Evolutionary conservation across 2,888 invertebrate species (phyloP).

Genomic region (Digitonthophagus gazella): DNA sequence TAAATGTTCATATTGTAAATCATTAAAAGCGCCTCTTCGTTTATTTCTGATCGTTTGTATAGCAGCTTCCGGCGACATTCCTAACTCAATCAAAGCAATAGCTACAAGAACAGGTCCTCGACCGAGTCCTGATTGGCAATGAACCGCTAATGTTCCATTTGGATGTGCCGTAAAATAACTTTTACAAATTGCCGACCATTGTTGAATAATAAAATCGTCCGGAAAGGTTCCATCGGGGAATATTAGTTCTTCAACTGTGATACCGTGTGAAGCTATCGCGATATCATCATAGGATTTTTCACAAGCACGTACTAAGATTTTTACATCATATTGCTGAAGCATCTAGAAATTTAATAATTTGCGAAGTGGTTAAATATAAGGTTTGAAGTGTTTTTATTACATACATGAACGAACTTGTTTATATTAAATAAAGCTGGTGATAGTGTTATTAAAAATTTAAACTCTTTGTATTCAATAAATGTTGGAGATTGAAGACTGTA

Average conservation of each 20-base stretch:
- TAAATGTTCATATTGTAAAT: conserved; percentile 94
- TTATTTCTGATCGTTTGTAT: conserved; percentile 96
- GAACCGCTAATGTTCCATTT: conserved; percentile 92
- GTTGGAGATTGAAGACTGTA: conserved; percentile 12
- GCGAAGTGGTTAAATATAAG: not conserved
- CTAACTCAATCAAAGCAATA: conserved; percentile 95
- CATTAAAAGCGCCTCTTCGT: conserved; percentile 97
- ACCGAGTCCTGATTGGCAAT: conserved; percentile 97
- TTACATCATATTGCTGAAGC: conserved; percentile 23
- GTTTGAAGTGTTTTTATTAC: not conserved
- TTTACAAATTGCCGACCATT: conserved; percentile 23
- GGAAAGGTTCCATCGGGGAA: conserved; percentile 26
- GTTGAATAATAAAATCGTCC: conserved; percentile 20
- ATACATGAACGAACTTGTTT: conserved; percentile 25
- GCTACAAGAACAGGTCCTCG: conserved; percentile 98
- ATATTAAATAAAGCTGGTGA: conserved; percentile 24
- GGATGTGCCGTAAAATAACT: conserved; percentile 49
- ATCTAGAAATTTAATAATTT: conserved; percentile 15
- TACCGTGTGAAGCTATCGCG: conserved; percentile 20
- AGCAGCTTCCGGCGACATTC: conserved; percentile 97
- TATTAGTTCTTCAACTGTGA: conserved; percentile 21
- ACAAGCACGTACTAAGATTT: conserved; percentile 23
- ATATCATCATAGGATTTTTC: conserved; percentile 25
- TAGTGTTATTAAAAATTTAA: conserved; percentile 25
- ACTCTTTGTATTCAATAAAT: conserved; percentile 22